A percentile compares a stretch with the other conserved stretches of the same genome.
These are phyloP conservation scores for Drosophila erecta DNA, from an alignment of 1,140 invertebrate genomes.

Conservation along the genomic window DNA sequence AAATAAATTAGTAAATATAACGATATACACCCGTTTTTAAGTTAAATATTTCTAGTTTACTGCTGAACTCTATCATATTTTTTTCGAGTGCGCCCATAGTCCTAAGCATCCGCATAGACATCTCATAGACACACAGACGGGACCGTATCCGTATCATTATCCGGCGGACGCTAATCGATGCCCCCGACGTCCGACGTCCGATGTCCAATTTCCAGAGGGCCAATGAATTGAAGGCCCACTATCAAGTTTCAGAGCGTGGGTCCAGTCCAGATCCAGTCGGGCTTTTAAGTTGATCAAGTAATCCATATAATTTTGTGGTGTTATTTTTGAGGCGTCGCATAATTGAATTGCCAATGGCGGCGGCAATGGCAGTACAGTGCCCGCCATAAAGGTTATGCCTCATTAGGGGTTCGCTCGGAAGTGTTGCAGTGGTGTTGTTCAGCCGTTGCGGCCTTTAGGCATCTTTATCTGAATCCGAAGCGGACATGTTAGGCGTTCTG, in stretches of 20 bases:
- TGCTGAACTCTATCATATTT: not conserved
- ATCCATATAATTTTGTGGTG: slow-evolving; percentile 33
- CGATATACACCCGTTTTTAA: too few relatives aligned
- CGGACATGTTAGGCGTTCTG: slow-evolving; percentile 12
- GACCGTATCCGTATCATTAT: slow-evolving; percentile 25
- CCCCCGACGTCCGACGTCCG: not conserved
- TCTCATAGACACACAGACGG: not conserved
- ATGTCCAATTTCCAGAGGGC: slow-evolving; percentile 15
- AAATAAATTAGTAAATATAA: too few relatives aligned
- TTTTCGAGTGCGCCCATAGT: slow-evolving; percentile 1
- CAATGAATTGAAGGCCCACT: slow-evolving; percentile 16
- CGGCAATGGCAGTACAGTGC: slow-evolving; percentile 15
- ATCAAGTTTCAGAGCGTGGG: slow-evolving; percentile 44
- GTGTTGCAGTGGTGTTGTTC: slow-evolving; percentile 7
- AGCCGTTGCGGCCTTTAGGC: slow-evolving; percentile 2
- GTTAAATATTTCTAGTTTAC: not conserved
- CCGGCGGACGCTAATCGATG: slow-evolving; percentile 59
- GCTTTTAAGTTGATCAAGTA: slow-evolving; percentile 44
- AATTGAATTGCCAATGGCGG: slow-evolving; percentile 41
- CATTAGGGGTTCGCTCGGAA: slow-evolving; percentile 22
- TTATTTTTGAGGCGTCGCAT: slow-evolving; percentile 32
- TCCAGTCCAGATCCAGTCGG: slow-evolving; percentile 1
- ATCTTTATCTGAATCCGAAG: not conserved
- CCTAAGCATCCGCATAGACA: not conserved
- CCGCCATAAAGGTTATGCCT: slow-evolving; percentile 42